Evolutionary conservation across 1,140 invertebrate genomes (phyloP), one percentile per base, ranked within the genome.

Genomic region (Helicoverpa armigera): DNA sequence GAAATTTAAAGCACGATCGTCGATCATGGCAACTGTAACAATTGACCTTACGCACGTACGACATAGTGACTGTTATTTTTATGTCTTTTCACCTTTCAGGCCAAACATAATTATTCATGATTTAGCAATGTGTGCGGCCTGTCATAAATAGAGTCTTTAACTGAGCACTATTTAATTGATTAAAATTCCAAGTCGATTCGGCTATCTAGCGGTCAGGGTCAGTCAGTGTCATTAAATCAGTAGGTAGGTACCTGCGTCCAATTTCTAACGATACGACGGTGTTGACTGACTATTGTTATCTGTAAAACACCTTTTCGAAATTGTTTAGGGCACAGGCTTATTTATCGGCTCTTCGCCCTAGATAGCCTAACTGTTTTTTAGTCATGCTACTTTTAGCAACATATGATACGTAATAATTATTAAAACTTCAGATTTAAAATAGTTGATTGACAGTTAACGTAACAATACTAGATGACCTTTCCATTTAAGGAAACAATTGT

Each of bases 141-240:
- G 31, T 13, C 54, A 14, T 48, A 31, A 12, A 31, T 7, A 11
- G 70, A 72, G 29, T 7, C 60, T 29, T 35, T 63, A 69, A 29
- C 65, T 69, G 35, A 43, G 35, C 43, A 14, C 35, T 11, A 76
- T 74, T 43, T 9, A 58, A n/a, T n/a, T 63, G 1, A 76, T 76
- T 65, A 63, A 53, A 63, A 76, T 76, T 76, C 74, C 13, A 29
- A 35, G 14, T 76, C 12, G 13, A 76, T 63, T 51, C 31, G 58
- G 14, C 60, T 58, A 63, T 50, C 3, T 65, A 63, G 43, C 54
- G 58, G 74, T 74, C 72, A 74, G 53, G 72, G 54, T 60, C 54
- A 58, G 54, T 60, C 54, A 58, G 14, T 7, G 10, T 16, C 23
- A 54, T 72, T 31, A 72, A 54, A 2, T 53, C 69, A 54, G n/a